These are phyloP conservation scores for Corvus moneduloides DNA, from an alignment of 2,113 vertebrate genomes.

Conservation along the genomic window DNA sequence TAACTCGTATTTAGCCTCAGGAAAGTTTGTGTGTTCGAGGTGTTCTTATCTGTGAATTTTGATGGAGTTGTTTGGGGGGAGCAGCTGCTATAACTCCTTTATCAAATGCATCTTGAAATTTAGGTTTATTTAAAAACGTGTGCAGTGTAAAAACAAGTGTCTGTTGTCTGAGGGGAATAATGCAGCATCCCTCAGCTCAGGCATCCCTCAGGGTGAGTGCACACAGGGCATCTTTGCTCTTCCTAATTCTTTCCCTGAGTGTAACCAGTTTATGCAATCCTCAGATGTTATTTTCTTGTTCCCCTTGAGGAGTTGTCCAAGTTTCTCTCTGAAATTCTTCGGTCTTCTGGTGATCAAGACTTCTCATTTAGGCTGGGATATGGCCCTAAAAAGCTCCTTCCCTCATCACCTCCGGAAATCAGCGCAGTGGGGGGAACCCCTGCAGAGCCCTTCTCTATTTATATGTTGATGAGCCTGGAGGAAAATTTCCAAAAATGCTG, in stretches of 20 bases:
- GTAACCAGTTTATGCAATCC: neutral
- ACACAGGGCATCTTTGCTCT: neutral
- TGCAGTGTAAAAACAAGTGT: neutral
- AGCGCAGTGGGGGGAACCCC: neutral
- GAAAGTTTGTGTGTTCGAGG: neutral
- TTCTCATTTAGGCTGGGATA: neutral
- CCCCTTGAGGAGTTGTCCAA: neutral
- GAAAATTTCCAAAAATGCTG: neutral
- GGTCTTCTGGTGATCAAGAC: neutral
- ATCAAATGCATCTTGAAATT: neutral
- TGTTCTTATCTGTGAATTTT: neutral
- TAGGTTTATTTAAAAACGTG: neutral
- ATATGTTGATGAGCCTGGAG: neutral
- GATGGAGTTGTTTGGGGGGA: neutral
- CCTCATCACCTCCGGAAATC: neutral
- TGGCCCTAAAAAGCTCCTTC: neutral
- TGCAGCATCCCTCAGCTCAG: neutral
- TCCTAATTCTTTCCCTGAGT: neutral
- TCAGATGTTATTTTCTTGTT: neutral
- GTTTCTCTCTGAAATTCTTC: neutral
- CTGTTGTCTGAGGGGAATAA: neutral
- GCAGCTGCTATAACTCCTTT: neutral
- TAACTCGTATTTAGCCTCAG: neutral
- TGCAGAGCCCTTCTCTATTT: neutral
- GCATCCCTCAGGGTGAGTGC: neutral